These are phyloP conservation scores for Tupaia tana DNA, from an alignment of 2,113 vertebrate genomes.

Conservation along the genomic window DNA sequence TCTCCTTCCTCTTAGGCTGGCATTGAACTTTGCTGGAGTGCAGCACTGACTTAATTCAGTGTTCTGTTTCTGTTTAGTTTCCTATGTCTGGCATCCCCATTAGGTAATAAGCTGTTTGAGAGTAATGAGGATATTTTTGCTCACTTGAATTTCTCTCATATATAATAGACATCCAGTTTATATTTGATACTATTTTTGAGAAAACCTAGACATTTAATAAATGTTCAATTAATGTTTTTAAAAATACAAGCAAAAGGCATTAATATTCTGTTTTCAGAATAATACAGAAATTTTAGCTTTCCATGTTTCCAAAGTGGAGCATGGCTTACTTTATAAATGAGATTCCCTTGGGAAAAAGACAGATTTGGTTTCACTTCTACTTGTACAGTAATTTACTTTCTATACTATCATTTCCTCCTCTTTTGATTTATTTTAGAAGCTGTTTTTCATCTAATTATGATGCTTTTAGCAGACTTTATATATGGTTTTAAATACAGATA, in stretches of 20 bases:
- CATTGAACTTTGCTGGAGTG: background rate
- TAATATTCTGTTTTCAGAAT: conserved; percentile 23
- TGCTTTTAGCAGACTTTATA: background rate
- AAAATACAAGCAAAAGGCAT: background rate
- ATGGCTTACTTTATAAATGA: conserved; percentile 11
- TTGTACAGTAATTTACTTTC: background rate
- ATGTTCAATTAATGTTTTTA: conserved; percentile 21
- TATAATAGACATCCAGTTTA: background rate
- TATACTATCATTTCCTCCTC: background rate
- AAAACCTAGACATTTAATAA: conserved; percentile 38
- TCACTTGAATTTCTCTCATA: background rate
- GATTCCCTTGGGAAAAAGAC: conserved; percentile 33
- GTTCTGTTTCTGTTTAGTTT: background rate
- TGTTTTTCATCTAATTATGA: background rate
- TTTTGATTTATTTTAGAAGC: conserved; percentile 9
- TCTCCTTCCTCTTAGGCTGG: background rate
- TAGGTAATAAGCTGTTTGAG: background rate
- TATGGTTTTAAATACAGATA: conserved; percentile 24
- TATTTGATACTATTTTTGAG: conserved; percentile 21
- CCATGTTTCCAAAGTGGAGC: background rate
- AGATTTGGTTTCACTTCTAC: conserved; percentile 18
- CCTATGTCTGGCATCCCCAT: background rate
- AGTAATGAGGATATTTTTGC: background rate
- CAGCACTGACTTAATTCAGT: background rate
- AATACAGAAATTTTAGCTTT: background rate